Evolutionary conservation across 2,888 invertebrate species (phyloP).

Genomic region (Amphimallon solstitiale): DNA sequence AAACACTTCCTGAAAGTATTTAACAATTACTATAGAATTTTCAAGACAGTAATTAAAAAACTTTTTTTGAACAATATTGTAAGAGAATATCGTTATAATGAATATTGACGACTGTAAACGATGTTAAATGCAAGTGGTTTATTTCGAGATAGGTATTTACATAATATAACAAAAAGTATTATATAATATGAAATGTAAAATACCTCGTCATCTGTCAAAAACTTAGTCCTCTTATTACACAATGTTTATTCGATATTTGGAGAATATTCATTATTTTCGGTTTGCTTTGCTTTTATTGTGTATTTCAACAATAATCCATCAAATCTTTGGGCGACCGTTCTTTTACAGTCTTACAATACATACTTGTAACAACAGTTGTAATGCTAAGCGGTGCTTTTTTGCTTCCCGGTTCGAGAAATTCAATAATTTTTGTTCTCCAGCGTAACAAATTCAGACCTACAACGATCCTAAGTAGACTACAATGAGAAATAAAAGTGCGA

Average conservation of each 20-base stretch:
- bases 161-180: neutral
- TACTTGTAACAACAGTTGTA: slow-evolving; percentile 19
- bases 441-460: slow-evolving; percentile 43
- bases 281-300: slow-evolving; percentile 19
- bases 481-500: slow-evolving; percentile 19
- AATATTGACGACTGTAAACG: too few relatives aligned
- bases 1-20: too few relatives aligned
- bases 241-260: slow-evolving; percentile 16
- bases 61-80: too few relatives aligned
- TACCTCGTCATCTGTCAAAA: too few relatives aligned
- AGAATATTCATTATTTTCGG: slow-evolving; percentile 10
- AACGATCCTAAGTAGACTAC: slow-evolving; percentile 33
- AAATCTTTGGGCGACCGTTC: slow-evolving; percentile 5
- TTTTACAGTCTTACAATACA: slow-evolving; percentile 15
- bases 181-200: too few relatives aligned
- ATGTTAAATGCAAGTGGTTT: too few relatives aligned
- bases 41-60: too few relatives aligned
- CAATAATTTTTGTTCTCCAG: slow-evolving; percentile 34
- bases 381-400: slow-evolving; percentile 22
- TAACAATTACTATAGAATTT: too few relatives aligned
- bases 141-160: neutral
- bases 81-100: too few relatives aligned
- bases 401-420: slow-evolving; percentile 29
- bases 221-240: neutral
- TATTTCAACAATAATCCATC: slow-evolving; percentile 14